Conservation (phyloP, 1,140 invertebrate genomes). For the Plectrocnemia conspersa region DNA sequence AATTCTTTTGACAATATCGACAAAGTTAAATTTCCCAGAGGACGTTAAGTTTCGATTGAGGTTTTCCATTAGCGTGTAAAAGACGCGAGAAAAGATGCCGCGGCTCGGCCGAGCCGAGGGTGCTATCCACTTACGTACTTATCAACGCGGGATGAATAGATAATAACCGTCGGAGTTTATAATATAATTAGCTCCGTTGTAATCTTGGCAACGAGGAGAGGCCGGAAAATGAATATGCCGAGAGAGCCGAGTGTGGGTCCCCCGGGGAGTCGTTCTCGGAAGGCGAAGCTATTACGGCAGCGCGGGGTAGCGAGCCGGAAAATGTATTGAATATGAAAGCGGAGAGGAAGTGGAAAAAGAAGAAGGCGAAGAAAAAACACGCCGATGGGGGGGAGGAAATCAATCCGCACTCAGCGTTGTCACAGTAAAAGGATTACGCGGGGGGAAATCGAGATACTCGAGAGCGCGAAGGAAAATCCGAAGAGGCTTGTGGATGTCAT, state of each 20-base stretch:
- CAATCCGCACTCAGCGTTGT: constrained; percentile 4
- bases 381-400: too few relatives aligned
- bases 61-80: constrained; percentile 34
- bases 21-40: constrained; percentile 37
- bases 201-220: constrained; percentile 17
- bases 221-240: constrained; percentile 10
- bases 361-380: too few relatives aligned
- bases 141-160: constrained; percentile 32
- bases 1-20: constrained; percentile 36
- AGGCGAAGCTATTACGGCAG: neutral
- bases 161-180: constrained; percentile 33
- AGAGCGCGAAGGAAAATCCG: neutral
- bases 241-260: neutral
- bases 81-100: constrained; percentile 27
- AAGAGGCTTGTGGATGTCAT: constrained; percentile 6
- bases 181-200: constrained; percentile 31
- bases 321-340: constrained; percentile 1
- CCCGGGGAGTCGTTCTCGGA: constrained; percentile 1
- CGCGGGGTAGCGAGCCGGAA: neutral
- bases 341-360: too few relatives aligned
- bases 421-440: constrained; percentile 9
- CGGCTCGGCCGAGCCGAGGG: constrained; percentile 25
- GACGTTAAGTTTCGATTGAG: constrained; percentile 37
- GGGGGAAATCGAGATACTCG: neutral
- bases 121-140: constrained; percentile 22